A percentile compares a stretch with the other conserved stretches of the same genome.
Conservation (phyloP, 2,888 invertebrate species). For the Chelonus formosanus region DNA sequence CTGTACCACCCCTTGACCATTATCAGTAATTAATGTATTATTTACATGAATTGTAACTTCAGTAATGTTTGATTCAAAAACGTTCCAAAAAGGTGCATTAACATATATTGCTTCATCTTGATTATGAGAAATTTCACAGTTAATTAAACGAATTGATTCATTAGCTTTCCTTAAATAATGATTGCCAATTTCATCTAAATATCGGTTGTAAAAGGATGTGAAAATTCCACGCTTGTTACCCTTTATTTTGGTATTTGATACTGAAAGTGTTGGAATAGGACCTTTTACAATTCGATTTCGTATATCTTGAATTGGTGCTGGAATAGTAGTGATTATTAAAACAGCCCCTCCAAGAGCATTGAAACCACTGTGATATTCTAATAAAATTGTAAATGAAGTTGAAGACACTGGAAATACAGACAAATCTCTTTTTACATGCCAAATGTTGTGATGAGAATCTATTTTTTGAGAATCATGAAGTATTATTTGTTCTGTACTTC, state of each 20-base stretch:
- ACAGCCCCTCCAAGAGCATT: conserved; percentile 85
- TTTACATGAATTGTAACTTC: conserved; percentile 92
- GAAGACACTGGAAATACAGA: conserved; percentile 91
- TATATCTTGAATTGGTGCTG: conserved; percentile 76
- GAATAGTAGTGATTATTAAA: conserved; percentile 77
- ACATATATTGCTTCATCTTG: conserved; percentile 82
- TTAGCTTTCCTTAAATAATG: conserved; percentile 88
- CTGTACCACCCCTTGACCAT: conserved; percentile 87
- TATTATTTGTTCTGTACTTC: conserved; percentile 84
- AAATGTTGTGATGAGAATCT: conserved; percentile 69
- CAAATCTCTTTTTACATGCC: conserved; percentile 84
- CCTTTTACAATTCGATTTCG: conserved; percentile 80
- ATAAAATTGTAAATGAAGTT: conserved; percentile 80
- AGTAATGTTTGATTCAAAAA: conserved; percentile 85
- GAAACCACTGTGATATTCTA: conserved; percentile 82
- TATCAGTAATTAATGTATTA: conserved; percentile 83
- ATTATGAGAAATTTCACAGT: conserved; percentile 84
- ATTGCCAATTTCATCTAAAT: conserved; percentile 85
- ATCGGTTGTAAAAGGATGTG: conserved; percentile 87
- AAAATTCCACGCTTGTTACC: conserved; percentile 84
- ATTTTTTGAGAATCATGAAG: conserved; percentile 79
- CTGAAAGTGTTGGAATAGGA: conserved; percentile 78
- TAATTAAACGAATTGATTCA: conserved; percentile 82
- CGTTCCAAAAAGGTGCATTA: conserved; percentile 87
- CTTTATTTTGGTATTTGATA: conserved; percentile 79